These are phyloP conservation scores for Chrysodeixis includens DNA, from an alignment of 2,888 invertebrate species.

Conservation along the genomic window DNA sequence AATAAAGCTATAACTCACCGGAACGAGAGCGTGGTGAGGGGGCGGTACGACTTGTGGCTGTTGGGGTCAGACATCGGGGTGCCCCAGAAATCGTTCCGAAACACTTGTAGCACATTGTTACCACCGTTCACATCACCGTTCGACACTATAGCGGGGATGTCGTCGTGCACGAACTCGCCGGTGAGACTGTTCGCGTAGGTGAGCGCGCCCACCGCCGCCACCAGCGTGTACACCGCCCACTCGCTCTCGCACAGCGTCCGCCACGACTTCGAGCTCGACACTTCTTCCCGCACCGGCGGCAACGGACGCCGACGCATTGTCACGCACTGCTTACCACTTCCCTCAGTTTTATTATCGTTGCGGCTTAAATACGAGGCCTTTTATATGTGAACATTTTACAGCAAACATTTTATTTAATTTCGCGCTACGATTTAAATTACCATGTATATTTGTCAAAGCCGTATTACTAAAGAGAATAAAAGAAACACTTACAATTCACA, in stretches of 20 bases:
- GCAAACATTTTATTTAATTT: constrained; percentile 10
- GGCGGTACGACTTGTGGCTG: constrained; percentile 96
- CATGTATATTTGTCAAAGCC: constrained; percentile 3
- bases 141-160: constrained; percentile 94
- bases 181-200: constrained; percentile 93
- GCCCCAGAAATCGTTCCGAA: constrained; percentile 97
- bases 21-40: constrained; percentile 94
- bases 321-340: constrained; percentile 36
- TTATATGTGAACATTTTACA: constrained; percentile 11
- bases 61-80: constrained; percentile 94
- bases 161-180: constrained; percentile 96
- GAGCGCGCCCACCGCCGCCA: constrained; percentile 91
- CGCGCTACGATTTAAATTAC: neutral
- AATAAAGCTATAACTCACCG: constrained; percentile 90
- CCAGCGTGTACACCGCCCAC: constrained; percentile 90
- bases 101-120: constrained; percentile 90
- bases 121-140: constrained; percentile 94
- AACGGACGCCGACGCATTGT: constrained; percentile 86
- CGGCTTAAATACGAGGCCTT: constrained; percentile 5
- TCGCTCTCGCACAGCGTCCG: constrained; percentile 81
- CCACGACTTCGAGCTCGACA: constrained; percentile 72
- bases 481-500: constrained; percentile 32
- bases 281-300: constrained; percentile 85
- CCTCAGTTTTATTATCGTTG: constrained; percentile 21
- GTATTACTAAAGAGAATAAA: constrained; percentile 13